Percentiles rank a stretch among this genome's conserved stretches.
These are phyloP conservation scores for Leucopternis melanops DNA, from an alignment of 2,113 vertebrate species.

Conservation along the genomic window DNA sequence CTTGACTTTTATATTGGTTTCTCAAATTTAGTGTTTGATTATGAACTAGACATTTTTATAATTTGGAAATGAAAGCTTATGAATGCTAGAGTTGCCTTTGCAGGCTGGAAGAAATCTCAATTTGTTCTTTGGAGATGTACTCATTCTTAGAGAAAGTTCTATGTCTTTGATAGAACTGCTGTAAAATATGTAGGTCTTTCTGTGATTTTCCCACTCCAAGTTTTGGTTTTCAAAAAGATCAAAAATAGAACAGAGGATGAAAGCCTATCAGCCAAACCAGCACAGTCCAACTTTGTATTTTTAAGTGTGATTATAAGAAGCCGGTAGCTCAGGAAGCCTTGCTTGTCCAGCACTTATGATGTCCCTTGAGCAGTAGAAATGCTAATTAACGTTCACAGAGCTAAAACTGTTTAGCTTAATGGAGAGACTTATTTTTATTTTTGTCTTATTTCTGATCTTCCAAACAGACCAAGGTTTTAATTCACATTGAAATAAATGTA, in stretches of 20 bases:
- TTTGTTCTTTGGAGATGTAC: neutral
- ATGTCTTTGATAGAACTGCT: neutral
- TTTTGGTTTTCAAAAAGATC: constrained; percentile 12
- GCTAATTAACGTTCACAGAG: constrained; percentile 1
- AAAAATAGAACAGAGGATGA: constrained; percentile 2
- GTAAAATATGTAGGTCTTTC: constrained; percentile 25
- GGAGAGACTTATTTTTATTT: neutral
- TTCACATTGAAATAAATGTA: neutral
- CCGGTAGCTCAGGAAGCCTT: neutral
- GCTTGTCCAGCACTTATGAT: neutral
- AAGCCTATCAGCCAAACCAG: neutral
- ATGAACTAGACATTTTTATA: neutral
- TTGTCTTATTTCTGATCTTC: neutral
- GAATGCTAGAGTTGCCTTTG: neutral
- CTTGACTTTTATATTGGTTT: neutral
- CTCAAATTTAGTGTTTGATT: neutral
- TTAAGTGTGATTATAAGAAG: neutral
- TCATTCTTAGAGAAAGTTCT: neutral
- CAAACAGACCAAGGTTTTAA: neutral
- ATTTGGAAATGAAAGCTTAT: constrained; percentile 16
- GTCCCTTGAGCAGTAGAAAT: neutral
- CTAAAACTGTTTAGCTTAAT: neutral
- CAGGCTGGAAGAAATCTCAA: neutral
- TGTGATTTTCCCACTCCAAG: neutral
- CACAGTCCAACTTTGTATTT: neutral